These are phyloP conservation scores for Amblyopsis rosae DNA, from an alignment of 2,113 vertebrate genomes.

Conservation along the genomic window DNA sequence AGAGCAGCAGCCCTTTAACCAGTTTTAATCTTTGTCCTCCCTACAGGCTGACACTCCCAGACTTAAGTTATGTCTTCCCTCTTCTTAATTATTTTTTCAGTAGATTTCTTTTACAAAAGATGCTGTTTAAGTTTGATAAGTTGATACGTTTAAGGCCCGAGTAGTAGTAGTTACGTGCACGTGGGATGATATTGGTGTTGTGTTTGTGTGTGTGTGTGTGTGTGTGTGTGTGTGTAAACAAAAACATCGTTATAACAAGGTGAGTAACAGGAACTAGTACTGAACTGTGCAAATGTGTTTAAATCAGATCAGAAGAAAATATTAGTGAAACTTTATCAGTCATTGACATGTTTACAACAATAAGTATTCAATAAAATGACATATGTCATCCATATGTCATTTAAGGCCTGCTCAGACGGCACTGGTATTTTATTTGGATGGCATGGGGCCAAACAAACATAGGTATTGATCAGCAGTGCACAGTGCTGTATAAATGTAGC, in stretches of 20 bases:
- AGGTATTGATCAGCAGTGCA: background rate
- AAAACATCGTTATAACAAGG: no score
- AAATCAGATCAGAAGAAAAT: no score
- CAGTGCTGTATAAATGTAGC: background rate
- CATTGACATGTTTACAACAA: no score
- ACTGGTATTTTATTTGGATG: slow-evolving; percentile 5
- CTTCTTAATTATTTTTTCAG: background rate
- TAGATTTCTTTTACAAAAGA: background rate
- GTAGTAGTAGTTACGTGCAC: no score
- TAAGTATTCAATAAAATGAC: no score
- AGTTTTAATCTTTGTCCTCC: slow-evolving; percentile 65
- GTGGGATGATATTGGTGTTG: no score
- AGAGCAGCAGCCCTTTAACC: slow-evolving; percentile 57
- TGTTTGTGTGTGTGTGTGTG: no score
- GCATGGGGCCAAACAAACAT: slow-evolving; percentile 12
- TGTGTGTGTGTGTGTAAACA: no score
- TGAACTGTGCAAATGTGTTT: no score
- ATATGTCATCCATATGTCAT: no score
- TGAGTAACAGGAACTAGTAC: no score
- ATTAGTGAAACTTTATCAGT: no score
- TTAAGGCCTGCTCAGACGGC: background rate
- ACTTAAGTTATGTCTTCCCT: slow-evolving; percentile 11
- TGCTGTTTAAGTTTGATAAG: background rate
- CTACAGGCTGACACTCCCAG: slow-evolving; percentile 39
- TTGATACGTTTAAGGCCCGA: background rate